Evolutionary conservation across 2,113 vertebrate genomes (phyloP), one percentile per base, ranked within the genome.

Genomic region (Siniperca chuatsi): DNA sequence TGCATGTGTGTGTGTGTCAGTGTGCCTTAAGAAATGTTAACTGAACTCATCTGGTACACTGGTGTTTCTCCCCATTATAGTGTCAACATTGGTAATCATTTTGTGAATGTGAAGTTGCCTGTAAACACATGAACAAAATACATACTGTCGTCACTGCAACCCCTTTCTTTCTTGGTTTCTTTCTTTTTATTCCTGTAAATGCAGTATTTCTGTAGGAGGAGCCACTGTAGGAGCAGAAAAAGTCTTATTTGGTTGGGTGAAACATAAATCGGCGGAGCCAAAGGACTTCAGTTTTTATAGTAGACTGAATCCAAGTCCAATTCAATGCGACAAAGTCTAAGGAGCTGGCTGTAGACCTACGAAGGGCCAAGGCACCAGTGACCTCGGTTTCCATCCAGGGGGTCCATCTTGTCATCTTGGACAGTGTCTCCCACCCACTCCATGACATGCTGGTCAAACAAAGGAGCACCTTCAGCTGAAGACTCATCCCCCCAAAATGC

Each of bases 191-290:
- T 23, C 48, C 4, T 8, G 25, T 37, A 40, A 16, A 33, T 42
- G 9, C 42, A 42, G 42, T 42, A 8, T 46, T 37, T 48, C 50
- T 29, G 7, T 42, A 9, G 62, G 12, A 68, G 33, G 62, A 67
- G 70, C 8, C 42, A 0, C 23, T 35, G 0, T 4, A 12, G 13
- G 18, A 16, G 44, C 9, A 42, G 52, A 18, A 23, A 20, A n/a
- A 25, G 15, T 20, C 40, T 58, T 69, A 29, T 18, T 11, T 68
- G 65, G 61, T 81, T 74, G 25, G 50, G 61, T 57, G 60, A 57
- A 20, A 46, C 57, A 72, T 71, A 64, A 70, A 70, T 64, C 18
- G 1, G 15, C 11, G 4, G 29, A 60, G 42, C 18, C 42, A 42
- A 40, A 42, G n/a, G 42, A 65, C 25, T 25, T 54, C 33, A 72